phyloP scores from a whole-genome alignment of 2,888 invertebrate genomes.

The Achlya flavicornis region DNA sequence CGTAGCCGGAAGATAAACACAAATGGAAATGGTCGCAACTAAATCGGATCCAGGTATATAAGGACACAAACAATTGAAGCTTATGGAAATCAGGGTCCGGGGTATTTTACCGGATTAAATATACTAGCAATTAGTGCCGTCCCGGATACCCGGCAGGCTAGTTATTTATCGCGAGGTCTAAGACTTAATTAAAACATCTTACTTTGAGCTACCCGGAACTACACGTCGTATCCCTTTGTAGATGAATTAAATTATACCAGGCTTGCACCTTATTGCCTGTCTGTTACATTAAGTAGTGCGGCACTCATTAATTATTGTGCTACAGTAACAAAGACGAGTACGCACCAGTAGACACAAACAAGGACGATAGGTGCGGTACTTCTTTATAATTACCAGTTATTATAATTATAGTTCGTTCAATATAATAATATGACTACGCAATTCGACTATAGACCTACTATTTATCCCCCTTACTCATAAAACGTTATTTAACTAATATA shows the following conservation, averaged over 20 bases:
- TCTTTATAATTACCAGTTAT: neutral
- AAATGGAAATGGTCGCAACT: slow-evolving; percentile 71
- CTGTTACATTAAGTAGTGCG: slow-evolving; percentile 35
- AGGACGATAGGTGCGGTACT: neutral
- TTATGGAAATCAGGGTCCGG: slow-evolving; percentile 80
- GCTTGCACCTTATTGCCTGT: slow-evolving; percentile 37
- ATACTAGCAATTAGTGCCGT: slow-evolving; percentile 80
- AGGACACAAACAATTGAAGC: slow-evolving; percentile 78
- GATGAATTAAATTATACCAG: slow-evolving; percentile 67
- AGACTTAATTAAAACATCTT: slow-evolving; percentile 83
- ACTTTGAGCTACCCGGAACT: slow-evolving; percentile 70
- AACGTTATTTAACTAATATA: too few species aligned
- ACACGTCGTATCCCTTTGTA: slow-evolving; percentile 58
- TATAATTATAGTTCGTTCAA: neutral
- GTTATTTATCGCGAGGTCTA: slow-evolving; percentile 80
- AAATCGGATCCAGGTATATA: slow-evolving; percentile 72
- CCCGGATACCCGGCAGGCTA: slow-evolving; percentile 62
- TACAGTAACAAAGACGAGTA: slow-evolving; percentile 1
- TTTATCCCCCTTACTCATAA: too few species aligned
- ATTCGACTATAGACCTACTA: too few species aligned
- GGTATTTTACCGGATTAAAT: slow-evolving; percentile 82
- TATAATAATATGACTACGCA: too few species aligned
- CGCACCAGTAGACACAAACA: neutral
- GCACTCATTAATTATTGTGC: slow-evolving; percentile 10
- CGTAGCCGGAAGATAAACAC: slow-evolving; percentile 68